Evolutionary conservation across 2,113 vertebrate species (phyloP), one percentile per base, ranked within the genome.

Genomic region (Colinus virginianus): DNA sequence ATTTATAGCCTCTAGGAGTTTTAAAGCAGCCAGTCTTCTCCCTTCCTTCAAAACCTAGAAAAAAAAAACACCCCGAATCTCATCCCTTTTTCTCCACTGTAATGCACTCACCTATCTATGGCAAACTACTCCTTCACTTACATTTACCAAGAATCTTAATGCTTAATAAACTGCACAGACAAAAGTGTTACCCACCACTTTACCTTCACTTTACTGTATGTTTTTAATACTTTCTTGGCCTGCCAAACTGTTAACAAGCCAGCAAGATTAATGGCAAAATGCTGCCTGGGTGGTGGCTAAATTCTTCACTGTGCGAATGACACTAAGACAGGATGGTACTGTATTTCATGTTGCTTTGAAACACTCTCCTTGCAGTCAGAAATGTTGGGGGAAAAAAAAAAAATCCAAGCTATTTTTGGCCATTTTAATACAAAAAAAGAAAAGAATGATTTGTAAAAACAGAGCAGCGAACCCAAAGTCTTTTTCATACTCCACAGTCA

Each of bases 401-500:
- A 13, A 22, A 40, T 22, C 70, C 32, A 38, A 93, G 62, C 32
- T 90, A 5, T 21, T 92, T 95, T 63, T 56, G 66, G 85, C 25
- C 43, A 71, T 76, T 83, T 69, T 43, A 78, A 70, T 84, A 56
- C 11, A 36, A 71, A 67, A 49, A 80, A 59, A 51, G 25, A 49
- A 36, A 13, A 38, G 34, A 15, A 40, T 40, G 13, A 40, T 40
- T 34, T 76, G 34, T 90, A 95, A 91, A 92, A 92, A 72, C 3
- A 61, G 18, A 78, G 81, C 46, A 84, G 45, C 51, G 80, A 75
- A 32, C 25, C 42, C 26, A 1, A 16, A 21, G 16, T 18, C 9
- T 42, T 46, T 32, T 58, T 99, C 98, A 99, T 46, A 99, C 99
- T 3, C 98, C 98, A 1, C 96, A 98, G 97, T 98, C 98, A 4